Evolutionary conservation across 2,797 vertebrate genomes (phyloP), one percentile per base, ranked within the genome.

Genomic region (Channa striata): DNA sequence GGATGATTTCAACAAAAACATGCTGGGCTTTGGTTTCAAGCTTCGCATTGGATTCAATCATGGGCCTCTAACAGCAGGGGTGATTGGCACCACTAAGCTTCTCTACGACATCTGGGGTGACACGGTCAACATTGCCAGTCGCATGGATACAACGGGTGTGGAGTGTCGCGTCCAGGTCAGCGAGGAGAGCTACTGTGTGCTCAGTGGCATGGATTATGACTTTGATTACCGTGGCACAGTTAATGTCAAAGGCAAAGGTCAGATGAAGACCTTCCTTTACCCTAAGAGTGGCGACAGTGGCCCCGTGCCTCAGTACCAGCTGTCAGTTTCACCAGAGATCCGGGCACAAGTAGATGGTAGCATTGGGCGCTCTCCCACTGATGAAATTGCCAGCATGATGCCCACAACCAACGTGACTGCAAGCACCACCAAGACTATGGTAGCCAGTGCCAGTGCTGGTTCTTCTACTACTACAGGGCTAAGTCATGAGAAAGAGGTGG

Each of bases 1-100:
- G 54, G 98, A 99, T 0, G 98, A 99, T 91, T 99, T 99, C 91
- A 99, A 99, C 93, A 99, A 97, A 88, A 98, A 99, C 92, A 99
- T 99, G 98, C 90, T 99, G 52, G 98, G 98, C 90, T 99, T 99
- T 75, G 96, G 98, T 84, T 99, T 99, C 65, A 99, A 98, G 73
- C 95, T 99, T n/a, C 94, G 98, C 61, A 95, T 99, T 1, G 98
- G 98, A 68, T 99, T 99, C 77, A 99, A 99, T 88, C 98, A 99
- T 0, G 98, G 98, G 2, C 97, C 98, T 8, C 92, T 99, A 20
- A 99, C 98, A 0, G 98, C 98, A 0, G 98, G 98, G 0, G 98
- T 99, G 67, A 99, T 99, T 0, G 98, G 98, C 84, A 99, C 98
- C 78, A 99, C 98, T 33, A 99, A 99, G 91, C 93, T 99, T 61